phyloP scores from a whole-genome alignment of 2,797 vertebrate species.

The Molossus molossus region DNA sequence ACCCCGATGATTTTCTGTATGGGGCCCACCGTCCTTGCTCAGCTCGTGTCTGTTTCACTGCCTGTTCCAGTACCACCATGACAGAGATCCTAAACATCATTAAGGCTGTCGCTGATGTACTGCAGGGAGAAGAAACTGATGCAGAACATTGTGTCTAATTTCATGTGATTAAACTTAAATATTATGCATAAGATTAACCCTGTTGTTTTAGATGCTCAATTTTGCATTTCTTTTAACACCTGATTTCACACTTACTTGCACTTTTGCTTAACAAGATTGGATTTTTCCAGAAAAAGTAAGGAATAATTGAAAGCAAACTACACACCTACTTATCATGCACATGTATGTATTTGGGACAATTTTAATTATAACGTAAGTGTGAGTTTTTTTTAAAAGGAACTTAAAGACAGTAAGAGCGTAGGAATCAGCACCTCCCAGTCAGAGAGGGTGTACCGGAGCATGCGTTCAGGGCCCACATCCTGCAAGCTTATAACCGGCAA shows the following conservation, averaged over 20 bases:
- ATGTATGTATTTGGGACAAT: neutral
- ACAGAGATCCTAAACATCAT: neutral
- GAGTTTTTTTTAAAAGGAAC: neutral
- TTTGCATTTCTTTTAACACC: neutral
- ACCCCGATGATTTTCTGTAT: too few relatives aligned
- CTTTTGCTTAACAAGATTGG: neutral
- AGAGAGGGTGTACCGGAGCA: neutral
- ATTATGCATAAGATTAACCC: neutral
- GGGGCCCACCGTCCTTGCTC: too few relatives aligned
- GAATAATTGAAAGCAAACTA: conserved; percentile 8
- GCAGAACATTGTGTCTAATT: neutral
- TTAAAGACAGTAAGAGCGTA: neutral
- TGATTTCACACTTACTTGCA: neutral
- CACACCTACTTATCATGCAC: neutral
- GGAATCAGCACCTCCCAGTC: neutral
- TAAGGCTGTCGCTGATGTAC: neutral
- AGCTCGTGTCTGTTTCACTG: too few relatives aligned
- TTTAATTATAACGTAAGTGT: conserved; percentile 14
- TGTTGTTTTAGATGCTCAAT: neutral
- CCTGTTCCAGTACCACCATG: neutral
- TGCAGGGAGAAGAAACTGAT: neutral
- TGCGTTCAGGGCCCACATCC: too few relatives aligned
- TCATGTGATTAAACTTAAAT: conserved; percentile 42
- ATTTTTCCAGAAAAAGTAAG: conserved; percentile 3
- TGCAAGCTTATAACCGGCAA: neutral